These are phyloP conservation scores for Nothocercus julius DNA, from an alignment of 2,113 vertebrate species.

Conservation along the genomic window DNA sequence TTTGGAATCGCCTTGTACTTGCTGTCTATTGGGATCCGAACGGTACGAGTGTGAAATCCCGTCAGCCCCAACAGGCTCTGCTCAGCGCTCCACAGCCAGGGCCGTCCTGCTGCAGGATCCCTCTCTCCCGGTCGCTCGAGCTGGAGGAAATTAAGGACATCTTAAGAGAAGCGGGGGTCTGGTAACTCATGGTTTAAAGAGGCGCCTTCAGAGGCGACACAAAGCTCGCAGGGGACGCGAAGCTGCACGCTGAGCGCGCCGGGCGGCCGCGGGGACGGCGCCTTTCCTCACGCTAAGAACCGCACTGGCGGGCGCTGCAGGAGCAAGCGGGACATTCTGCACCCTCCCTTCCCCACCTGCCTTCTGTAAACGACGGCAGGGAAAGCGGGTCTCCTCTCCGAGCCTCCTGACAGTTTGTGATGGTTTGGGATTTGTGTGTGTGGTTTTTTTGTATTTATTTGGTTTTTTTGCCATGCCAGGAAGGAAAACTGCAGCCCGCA, in stretches of 20 bases:
- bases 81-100: neutral
- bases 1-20: neutral
- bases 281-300: neutral
- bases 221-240: neutral
- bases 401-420: neutral
- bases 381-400: neutral
- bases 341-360: neutral
- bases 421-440: neutral
- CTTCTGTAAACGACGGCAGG: neutral
- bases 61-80: neutral
- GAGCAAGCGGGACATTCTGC: neutral
- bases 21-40: fast-evolving
- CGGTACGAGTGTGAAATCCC: neutral
- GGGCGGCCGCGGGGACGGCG: neutral
- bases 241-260: neutral
- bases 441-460: neutral
- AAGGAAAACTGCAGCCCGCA: neutral
- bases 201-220: neutral
- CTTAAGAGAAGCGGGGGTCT: neutral
- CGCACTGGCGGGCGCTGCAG: neutral
- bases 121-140: neutral
- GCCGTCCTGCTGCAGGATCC: neutral
- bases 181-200: neutral
- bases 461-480: conserved; percentile 27
- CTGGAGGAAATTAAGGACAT: neutral